phyloP scores from a whole-genome alignment of 2,888 invertebrate species.

The Zeuzera pyrina region DNA sequence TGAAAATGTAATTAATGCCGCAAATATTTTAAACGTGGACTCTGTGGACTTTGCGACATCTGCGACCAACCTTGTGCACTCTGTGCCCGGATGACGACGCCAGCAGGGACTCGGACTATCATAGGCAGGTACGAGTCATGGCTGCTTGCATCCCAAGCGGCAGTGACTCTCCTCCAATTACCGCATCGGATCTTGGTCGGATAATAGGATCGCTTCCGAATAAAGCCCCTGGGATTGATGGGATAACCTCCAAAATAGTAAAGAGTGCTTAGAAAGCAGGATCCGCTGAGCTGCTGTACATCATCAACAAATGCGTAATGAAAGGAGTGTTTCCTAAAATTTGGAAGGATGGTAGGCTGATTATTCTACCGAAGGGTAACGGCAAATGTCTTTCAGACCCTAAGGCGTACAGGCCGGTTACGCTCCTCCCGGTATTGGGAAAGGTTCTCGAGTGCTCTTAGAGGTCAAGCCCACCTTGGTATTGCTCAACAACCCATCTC shows the following conservation, averaged over 20 bases:
- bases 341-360: constrained; percentile 10
- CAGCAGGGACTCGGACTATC: constrained; percentile 13
- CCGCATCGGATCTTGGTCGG: neutral
- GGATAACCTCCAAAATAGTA: constrained; percentile 2
- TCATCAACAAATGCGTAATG: constrained; percentile 1
- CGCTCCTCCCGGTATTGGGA: constrained; percentile 22
- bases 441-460: too few relatives aligned
- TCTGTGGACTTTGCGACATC: constrained; percentile 9
- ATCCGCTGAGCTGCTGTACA: neutral
- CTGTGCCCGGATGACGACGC: constrained; percentile 25
- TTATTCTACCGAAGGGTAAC: constrained; percentile 11
- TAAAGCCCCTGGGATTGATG: constrained; percentile 7
- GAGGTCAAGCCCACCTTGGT: too few relatives aligned
- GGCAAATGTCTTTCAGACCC: constrained; percentile 4
- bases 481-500: too few relatives aligned
- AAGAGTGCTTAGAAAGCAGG: neutral
- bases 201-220: constrained; percentile 1
- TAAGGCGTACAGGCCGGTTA: too few relatives aligned
- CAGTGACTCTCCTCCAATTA: constrained; percentile 7
- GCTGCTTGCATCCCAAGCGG: constrained; percentile 17
- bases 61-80: constrained; percentile 9
- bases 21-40: constrained; percentile 4
- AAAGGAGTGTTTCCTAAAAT: constrained; percentile 4
- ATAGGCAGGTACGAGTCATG: constrained; percentile 12
- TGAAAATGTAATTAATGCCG: constrained; percentile 10